Conservation (phyloP, 2,797 vertebrate species). For the Cryptoprocta ferox region DNA sequence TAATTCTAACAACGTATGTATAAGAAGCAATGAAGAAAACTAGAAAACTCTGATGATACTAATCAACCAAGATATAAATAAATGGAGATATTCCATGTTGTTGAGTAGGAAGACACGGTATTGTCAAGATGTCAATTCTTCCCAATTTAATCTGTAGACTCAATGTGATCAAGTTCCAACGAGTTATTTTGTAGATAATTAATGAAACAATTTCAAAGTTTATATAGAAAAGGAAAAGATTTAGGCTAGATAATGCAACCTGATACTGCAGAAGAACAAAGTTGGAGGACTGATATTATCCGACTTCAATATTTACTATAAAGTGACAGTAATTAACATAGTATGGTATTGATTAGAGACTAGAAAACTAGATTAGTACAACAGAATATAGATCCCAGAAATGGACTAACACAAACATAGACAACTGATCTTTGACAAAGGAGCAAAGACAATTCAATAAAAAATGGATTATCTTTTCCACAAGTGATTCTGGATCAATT, state of each 20-base stretch:
- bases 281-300: background rate
- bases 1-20: background rate
- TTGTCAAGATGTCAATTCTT: background rate
- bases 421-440: background rate
- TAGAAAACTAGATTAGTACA: background rate
- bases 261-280: background rate
- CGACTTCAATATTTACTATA: background rate
- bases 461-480: background rate
- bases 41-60: background rate
- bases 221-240: background rate
- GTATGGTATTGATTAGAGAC: background rate
- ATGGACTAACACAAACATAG: background rate
- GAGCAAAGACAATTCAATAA: background rate
- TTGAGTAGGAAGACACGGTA: background rate
- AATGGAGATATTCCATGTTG: background rate
- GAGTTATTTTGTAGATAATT: background rate
- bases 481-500: background rate
- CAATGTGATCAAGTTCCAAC: background rate
- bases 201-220: background rate
- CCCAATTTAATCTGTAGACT: background rate
- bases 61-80: background rate
- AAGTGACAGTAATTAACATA: background rate
- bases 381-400: background rate
- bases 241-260: background rate
- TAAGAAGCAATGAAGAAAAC: background rate